These are phyloP conservation scores for Eumacrocentrus americanus DNA, from an alignment of 2,888 invertebrate species.

Conservation along the genomic window DNA sequence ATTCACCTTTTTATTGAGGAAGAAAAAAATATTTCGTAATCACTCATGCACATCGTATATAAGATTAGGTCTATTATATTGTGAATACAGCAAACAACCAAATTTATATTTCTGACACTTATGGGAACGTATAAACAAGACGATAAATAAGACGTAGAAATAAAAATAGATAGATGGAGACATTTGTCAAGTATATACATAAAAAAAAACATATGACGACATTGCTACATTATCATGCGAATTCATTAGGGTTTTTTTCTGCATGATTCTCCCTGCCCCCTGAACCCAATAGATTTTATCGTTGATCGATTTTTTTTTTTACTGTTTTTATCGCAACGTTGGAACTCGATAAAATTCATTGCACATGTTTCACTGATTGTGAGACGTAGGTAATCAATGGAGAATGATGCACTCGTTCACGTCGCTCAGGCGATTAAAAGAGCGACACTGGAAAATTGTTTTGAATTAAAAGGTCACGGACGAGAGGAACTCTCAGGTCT, in stretches of 20 bases:
- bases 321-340: background rate
- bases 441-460: background rate
- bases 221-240: background rate
- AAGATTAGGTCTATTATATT: too few species aligned
- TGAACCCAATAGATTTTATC: background rate
- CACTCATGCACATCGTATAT: too few species aligned
- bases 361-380: background rate
- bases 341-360: background rate
- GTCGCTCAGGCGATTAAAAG: background rate
- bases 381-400: background rate
- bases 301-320: background rate
- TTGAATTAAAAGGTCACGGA: conserved; percentile 6
- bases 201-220: conserved; percentile 4
- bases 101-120: too few species aligned
- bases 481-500: background rate
- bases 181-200: background rate
- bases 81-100: too few species aligned
- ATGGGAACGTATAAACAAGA: too few species aligned
- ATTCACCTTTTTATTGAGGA: too few species aligned
- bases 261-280: background rate
- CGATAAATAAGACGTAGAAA: too few species aligned
- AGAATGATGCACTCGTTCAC: too few species aligned
- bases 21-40: too few species aligned
- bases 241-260: background rate
- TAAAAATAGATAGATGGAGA: background rate